Base-by-base conservation (phyloP, 2,113 vertebrate species). In the Australoheros scitulus region DNA sequence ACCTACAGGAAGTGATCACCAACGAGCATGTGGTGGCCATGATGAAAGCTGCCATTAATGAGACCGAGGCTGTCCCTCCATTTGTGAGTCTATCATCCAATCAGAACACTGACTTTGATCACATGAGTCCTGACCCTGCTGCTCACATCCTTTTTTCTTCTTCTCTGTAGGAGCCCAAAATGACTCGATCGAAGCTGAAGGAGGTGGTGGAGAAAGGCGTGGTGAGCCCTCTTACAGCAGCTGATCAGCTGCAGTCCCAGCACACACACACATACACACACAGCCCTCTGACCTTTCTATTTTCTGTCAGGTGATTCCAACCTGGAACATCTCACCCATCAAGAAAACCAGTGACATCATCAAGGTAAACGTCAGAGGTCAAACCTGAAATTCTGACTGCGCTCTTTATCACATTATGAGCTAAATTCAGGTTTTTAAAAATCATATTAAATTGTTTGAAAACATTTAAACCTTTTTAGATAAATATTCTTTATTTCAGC, bases 1-100 rank as follows among this genome's bases (percentile, higher is more conserved):
- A 79, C 76, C 84, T 79, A 36, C 89, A 99, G 98, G 98, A 99
- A 77, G 98, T 99, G 56, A 99, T 99, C 92, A 99, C 98, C 3
- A 99, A 99, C 0, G 98, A 99, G 22, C 98, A 99, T 0, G 98
- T 99, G 3, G 98, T 99, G 68, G 98, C 98, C 64, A 99, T 99
- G 98, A 98, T 99, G 98, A 99, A 99, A 89, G 98, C 98, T 3
- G 98, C 98, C 70, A 99, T 99, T 91, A 97, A 96, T 2, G 97
- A 99, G 85, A 98, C 97, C 0, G 97, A 99, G 58, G 97, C 97
- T 2, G 91, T 96, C 41, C 97, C 97, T 3, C 64, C 97, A 11
- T 99, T 99, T 94, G 98, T 99, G 88, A 98, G 98, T 98, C 52
- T 60, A 15, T 32, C 7, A 24, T 72, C 82, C 63, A 75, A 58